These are phyloP conservation scores for Stegodyphus dumicola DNA, from an alignment of 1,140 invertebrate species.

Conservation along the genomic window DNA sequence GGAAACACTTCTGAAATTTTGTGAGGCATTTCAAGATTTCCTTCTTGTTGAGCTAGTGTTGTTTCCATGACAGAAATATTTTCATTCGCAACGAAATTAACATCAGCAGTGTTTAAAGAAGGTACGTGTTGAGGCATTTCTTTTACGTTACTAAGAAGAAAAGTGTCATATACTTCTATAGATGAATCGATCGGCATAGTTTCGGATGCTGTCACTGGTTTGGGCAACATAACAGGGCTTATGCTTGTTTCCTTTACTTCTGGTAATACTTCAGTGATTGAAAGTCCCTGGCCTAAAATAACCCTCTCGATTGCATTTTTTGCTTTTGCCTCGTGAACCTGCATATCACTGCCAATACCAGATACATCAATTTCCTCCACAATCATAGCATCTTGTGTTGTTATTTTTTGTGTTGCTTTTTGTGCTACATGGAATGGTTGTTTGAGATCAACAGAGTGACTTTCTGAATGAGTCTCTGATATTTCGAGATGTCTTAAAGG, in stretches of 20 bases:
- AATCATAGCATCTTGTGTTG: conserved; percentile 26
- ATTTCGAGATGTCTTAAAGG: conserved; percentile 10
- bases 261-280: conserved; percentile 25
- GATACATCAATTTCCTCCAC: conserved; percentile 20
- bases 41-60: conserved; percentile 71
- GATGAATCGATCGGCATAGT: conserved; percentile 9
- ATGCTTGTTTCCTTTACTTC: conserved; percentile 33
- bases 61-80: conserved; percentile 31
- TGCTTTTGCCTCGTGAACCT: background rate
- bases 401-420: conserved; percentile 22
- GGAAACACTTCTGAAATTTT: conserved; percentile 74
- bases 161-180: conserved; percentile 32
- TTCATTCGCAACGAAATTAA: conserved; percentile 24
- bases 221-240: conserved; percentile 10
- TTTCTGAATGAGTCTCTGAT: conserved; percentile 32
- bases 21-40: conserved; percentile 74
- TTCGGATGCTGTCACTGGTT: conserved; percentile 16
- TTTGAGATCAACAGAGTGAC: conserved; percentile 15
- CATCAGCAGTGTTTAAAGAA: background rate
- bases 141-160: conserved; percentile 43
- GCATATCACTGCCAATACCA: conserved; percentile 24
- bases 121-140: conserved; percentile 15
- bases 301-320: conserved; percentile 25
- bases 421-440: background rate
- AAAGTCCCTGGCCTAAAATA: conserved; percentile 34